phyloP scores from a whole-genome alignment of 2,113 vertebrate genomes.

The Nothocercus julius region DNA sequence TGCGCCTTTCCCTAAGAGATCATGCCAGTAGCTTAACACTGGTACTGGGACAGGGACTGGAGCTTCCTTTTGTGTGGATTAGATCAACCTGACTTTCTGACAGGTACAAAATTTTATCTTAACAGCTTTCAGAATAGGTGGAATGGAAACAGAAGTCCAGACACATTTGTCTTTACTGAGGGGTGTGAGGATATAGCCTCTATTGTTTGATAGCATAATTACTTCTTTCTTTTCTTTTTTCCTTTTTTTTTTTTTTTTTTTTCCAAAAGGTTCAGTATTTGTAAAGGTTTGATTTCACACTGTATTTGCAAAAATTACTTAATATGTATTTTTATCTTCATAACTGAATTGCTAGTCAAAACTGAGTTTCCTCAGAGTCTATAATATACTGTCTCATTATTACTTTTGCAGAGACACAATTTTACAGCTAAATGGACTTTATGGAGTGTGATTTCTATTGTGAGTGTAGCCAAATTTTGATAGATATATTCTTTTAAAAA shows the following conservation, averaged over 20 bases:
- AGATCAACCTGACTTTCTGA: neutral
- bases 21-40: neutral
- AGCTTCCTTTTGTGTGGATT: neutral
- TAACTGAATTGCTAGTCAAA: neutral
- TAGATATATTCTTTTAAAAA: neutral
- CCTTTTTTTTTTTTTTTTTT: neutral
- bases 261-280: accelerated
- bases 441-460: neutral
- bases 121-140: neutral
- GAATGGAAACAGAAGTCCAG: neutral
- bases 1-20: neutral
- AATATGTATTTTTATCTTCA: neutral
- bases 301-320: neutral
- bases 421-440: neutral
- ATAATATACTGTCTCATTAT: neutral
- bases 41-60: neutral
- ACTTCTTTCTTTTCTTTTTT: neutral
- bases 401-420: neutral
- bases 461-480: neutral
- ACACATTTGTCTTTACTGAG: neutral
- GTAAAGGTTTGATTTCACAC: neutral
- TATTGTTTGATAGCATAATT: neutral
- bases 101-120: neutral
- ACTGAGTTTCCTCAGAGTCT: neutral
- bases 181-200: neutral